These are phyloP conservation scores for Equus quagga DNA, from an alignment of 2,113 vertebrate genomes.

Conservation along the genomic window DNA sequence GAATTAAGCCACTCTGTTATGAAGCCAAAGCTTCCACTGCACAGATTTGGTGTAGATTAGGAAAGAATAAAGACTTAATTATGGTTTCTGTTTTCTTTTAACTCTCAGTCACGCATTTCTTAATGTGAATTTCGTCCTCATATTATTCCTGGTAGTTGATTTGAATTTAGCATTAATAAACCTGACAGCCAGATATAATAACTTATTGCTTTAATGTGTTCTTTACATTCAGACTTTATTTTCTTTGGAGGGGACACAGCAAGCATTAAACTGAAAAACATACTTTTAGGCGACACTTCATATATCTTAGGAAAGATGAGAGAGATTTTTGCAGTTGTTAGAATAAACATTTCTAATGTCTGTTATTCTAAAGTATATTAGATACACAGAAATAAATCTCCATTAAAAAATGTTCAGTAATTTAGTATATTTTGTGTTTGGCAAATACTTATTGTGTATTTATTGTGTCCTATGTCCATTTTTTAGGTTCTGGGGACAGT, in stretches of 20 bases:
- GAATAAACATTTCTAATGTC: conserved; percentile 26
- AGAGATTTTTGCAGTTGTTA: background rate
- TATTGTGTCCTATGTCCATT: background rate
- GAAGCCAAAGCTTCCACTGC: background rate
- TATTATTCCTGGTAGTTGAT: background rate
- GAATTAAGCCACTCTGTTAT: conserved; percentile 45
- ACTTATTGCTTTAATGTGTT: conserved; percentile 15
- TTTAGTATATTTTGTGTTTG: background rate
- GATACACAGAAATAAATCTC: background rate
- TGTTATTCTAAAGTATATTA: background rate
- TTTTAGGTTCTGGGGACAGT: background rate
- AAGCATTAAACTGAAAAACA: background rate
- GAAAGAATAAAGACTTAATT: conserved; percentile 53
- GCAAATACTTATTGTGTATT: background rate
- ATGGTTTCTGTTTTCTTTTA: conserved; percentile 55
- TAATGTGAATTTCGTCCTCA: conserved; percentile 5
- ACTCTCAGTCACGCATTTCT: background rate
- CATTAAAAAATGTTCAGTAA: background rate
- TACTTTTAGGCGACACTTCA: background rate
- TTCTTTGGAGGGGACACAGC: background rate
- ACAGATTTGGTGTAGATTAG: background rate
- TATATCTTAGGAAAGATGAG: background rate
- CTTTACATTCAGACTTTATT: conserved; percentile 21
- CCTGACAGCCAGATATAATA: conserved; percentile 29
- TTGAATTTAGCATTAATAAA: conserved; percentile 64